phyloP scores from a whole-genome alignment of 2,113 vertebrate genomes.

The Struthio camelus region DNA sequence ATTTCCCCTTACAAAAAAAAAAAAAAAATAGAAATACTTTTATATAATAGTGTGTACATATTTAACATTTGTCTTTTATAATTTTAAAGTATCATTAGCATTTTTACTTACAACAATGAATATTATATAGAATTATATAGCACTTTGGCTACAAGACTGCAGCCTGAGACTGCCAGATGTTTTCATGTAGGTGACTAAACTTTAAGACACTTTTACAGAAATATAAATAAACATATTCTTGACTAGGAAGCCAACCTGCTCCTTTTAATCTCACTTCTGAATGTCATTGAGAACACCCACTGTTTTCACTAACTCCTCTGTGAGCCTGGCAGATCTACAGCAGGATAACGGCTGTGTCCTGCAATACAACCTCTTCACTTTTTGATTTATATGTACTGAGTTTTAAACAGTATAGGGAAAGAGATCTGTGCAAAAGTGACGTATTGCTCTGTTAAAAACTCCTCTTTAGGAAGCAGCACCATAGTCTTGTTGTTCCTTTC shows the following conservation, averaged over 20 bases:
- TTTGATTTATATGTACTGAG: neutral
- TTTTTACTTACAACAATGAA: neutral
- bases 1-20: neutral
- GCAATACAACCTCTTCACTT: neutral
- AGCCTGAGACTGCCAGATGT: neutral
- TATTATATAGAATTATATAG: neutral
- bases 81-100: neutral
- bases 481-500: neutral
- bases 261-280: neutral
- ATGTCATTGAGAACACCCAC: neutral
- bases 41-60: neutral
- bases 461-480: neutral
- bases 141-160: neutral
- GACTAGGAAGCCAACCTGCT: neutral
- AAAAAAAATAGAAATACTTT: neutral
- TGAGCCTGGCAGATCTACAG: neutral
- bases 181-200: neutral
- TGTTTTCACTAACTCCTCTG: neutral
- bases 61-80: neutral
- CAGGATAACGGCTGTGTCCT: neutral
- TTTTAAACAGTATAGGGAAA: neutral
- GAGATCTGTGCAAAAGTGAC: neutral
- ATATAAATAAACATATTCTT: neutral
- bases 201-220: too few relatives aligned
- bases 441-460: accelerated